Percentiles rank a stretch among this genome's conserved stretches.
These are phyloP conservation scores for Labeo rohita DNA, from an alignment of 2,113 vertebrate genomes.

Conservation along the genomic window DNA sequence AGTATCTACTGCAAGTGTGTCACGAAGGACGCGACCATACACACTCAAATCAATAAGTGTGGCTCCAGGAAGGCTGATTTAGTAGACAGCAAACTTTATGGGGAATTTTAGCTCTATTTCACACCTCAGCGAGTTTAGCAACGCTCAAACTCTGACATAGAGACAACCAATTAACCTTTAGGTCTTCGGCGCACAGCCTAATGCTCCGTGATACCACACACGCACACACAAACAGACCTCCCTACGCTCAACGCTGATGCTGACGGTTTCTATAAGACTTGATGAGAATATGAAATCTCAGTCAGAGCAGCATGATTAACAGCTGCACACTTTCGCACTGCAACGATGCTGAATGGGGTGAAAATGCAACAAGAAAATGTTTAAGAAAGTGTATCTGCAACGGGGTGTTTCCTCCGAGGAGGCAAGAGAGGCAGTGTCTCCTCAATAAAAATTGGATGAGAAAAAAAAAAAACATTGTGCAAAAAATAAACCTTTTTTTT, in stretches of 20 bases:
- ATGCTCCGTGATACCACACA: constrained; percentile 52
- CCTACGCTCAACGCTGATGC: neutral
- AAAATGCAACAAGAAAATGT: neutral
- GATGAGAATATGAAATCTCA: constrained; percentile 11
- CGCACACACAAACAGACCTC: neutral
- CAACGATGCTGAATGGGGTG: neutral
- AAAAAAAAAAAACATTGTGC: too few relatives aligned
- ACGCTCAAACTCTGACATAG: constrained; percentile 51
- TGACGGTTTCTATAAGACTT: neutral
- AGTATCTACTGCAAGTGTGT: constrained; percentile 9
- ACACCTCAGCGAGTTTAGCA: constrained; percentile 56
- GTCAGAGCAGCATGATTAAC: constrained; percentile 1
- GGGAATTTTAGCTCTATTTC: constrained; percentile 56
- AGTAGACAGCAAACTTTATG: constrained; percentile 59
- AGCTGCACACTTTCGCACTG: neutral
- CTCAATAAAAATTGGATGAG: too few relatives aligned
- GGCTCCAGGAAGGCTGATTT: constrained; percentile 35
- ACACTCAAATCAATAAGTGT: neutral
- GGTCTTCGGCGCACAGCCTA: constrained; percentile 45
- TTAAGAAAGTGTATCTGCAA: too few relatives aligned
- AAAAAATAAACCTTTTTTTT: too few relatives aligned
- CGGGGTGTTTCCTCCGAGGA: too few relatives aligned
- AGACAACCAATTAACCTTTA: constrained; percentile 70
- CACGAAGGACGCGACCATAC: neutral
- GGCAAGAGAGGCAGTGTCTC: too few relatives aligned